phyloP scores from a whole-genome alignment of 2,888 invertebrate species.

The Strigamia transsilvanica region DNA sequence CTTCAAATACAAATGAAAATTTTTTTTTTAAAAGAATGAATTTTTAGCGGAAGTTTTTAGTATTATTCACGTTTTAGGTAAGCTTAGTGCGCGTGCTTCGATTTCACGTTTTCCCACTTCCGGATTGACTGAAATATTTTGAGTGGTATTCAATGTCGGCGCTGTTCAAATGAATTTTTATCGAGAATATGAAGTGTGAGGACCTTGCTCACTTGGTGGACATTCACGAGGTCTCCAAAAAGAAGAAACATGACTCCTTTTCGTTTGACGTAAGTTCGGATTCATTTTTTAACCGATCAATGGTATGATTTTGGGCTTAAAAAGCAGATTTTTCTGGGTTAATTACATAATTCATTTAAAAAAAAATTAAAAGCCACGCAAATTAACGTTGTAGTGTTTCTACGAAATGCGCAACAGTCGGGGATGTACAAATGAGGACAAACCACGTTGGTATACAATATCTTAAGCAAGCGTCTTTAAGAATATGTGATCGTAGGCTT shows the following conservation, averaged over 20 bases:
- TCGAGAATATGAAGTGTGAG: constrained; percentile 12
- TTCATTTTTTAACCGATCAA: not conserved
- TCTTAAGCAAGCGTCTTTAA: not conserved
- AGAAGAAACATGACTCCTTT: constrained; percentile 22
- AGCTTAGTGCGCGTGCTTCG: constrained; percentile 14
- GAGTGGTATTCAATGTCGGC: not conserved
- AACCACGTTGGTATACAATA: not conserved
- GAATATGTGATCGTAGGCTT: not conserved
- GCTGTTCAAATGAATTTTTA: constrained; percentile 4
- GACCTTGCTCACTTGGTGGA: constrained; percentile 14
- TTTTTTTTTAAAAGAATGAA: no score
- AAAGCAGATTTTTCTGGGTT: not conserved
- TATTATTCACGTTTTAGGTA: not conserved
- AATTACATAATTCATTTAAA: not conserved
- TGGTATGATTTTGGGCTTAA: not conserved
- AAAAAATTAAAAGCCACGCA: no score
- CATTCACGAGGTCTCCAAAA: constrained; percentile 27
- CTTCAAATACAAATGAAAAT: no score
- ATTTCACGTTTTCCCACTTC: constrained; percentile 2
- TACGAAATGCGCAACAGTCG: no score
- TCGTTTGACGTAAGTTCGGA: not conserved
- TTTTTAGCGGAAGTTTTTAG: no score
- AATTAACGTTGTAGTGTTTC: no score
- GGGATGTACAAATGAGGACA: not conserved
- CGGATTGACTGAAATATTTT: not conserved